These are phyloP conservation scores for Heterodera filipjevi DNA, from an alignment of 2,888 invertebrate species.

Conservation along the genomic window DNA sequence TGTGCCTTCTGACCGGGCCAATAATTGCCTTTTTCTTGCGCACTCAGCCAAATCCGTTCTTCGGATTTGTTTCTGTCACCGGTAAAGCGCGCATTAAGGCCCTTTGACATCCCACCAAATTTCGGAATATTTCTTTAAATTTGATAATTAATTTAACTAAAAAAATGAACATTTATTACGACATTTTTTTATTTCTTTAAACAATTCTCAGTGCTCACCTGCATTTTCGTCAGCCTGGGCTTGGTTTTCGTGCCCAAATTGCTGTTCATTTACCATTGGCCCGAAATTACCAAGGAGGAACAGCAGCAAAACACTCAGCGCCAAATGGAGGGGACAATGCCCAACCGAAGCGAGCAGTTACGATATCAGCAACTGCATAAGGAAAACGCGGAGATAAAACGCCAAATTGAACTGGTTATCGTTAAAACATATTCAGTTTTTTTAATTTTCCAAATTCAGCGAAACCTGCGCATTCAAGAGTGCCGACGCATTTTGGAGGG, in stretches of 20 bases:
- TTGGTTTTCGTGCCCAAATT: slow-evolving; percentile 98
- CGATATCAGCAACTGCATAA: slow-evolving; percentile 85
- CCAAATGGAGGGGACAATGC: slow-evolving; percentile 33
- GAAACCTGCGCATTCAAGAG: slow-evolving; percentile 48
- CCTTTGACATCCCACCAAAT: too few species aligned
- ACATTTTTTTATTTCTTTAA: not conserved
- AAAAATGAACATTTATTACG: too few species aligned
- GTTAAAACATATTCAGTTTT: not conserved
- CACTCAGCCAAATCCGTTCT: slow-evolving; percentile 95
- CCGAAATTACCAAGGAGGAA: slow-evolving; percentile 46
- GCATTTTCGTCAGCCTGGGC: slow-evolving; percentile 96
- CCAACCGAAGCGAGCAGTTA: slow-evolving; percentile 74
- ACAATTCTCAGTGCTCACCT: slow-evolving; percentile 79
- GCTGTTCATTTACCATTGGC: slow-evolving; percentile 73
- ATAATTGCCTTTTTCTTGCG: slow-evolving; percentile 90
- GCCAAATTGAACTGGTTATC: slow-evolving; percentile 74
- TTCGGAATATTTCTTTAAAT: not conserved
- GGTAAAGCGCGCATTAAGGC: slow-evolving; percentile 45
- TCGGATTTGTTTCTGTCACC: slow-evolving; percentile 88
- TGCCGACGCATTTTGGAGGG: slow-evolving; percentile 45
- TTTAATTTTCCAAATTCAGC: slow-evolving; percentile 33
- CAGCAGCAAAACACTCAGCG: slow-evolving; percentile 21
- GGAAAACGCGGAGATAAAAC: slow-evolving; percentile 94
- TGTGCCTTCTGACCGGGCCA: slow-evolving; percentile 95
- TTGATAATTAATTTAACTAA: not conserved